phyloP scores from a whole-genome alignment of 2,113 vertebrate species.

The Pterocles gutturalis region DNA sequence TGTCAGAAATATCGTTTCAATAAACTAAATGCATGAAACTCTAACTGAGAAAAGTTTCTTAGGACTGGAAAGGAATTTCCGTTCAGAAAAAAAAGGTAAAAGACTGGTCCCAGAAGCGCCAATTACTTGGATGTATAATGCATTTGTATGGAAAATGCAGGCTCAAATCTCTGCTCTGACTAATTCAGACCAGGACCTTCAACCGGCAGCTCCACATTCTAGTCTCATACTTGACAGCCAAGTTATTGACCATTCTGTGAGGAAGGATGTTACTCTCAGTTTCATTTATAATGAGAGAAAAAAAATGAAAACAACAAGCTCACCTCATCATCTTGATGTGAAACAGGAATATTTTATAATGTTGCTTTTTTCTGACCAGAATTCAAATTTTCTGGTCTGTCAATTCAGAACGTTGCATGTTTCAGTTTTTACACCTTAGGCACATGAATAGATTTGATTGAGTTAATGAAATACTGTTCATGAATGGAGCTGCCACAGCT shows the following conservation, averaged over 20 bases:
- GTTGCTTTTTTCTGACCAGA: background rate
- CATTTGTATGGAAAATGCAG: background rate
- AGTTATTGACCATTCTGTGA: background rate
- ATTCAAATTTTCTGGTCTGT: background rate
- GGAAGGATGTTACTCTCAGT: background rate
- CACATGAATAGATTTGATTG: background rate
- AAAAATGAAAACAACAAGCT: background rate
- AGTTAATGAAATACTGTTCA: background rate
- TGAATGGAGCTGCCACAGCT: background rate
- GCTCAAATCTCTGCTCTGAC: background rate
- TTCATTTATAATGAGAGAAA: background rate
- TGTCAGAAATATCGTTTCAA: background rate
- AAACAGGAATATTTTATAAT: background rate
- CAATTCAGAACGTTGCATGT: background rate
- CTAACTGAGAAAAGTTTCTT: background rate
- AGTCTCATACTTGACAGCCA: background rate
- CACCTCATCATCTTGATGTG: background rate
- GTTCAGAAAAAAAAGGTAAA: background rate
- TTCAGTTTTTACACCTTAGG: background rate
- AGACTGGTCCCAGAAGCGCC: background rate
- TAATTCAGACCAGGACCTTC: background rate
- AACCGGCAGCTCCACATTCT: background rate
- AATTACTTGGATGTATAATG: background rate
- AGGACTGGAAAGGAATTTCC: background rate
- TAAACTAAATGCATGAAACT: background rate